Base-by-base conservation (phyloP, 2,113 vertebrate species). In the Procavia capensis region DNA sequence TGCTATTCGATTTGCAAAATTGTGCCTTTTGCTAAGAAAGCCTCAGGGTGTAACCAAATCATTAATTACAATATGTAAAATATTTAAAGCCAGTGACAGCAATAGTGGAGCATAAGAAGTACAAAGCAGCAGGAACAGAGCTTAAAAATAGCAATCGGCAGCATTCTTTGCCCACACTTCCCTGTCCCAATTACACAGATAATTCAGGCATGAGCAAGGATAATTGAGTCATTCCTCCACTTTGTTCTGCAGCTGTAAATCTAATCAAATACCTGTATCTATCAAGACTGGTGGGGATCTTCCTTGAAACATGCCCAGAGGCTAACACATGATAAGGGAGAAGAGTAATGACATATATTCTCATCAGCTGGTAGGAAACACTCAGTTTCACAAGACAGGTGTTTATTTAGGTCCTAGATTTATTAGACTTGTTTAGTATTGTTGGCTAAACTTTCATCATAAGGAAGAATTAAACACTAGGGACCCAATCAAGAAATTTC, bases 31-130 rank as follows among this genome's bases (percentile, higher is more conserved):
- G 83, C 84, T 90, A 70, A 97, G 86, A 91, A 91, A 95, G 89
- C 88, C 86, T 97, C 43, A 17, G 87, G 96, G 68, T 94, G 68
- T 66, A 97, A 90, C 91, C 83, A 95, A 95, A 93, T 95, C 86
- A 95, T 97, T 97, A 97, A 98, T 96, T 97, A 96, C 78, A 36
- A 92, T 96, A 88, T 89, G 76, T 97, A 96, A 97, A 96, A 97
- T 97, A 96, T 96, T 97, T 97, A 95, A 97, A 95, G 50, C 86
- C 57, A 74, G 43, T 87, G 93, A 94, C 84, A 94, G 75, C n/a
- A 4, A 20, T 59, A 66, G 66, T 34, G 90, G 96, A 97, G 94
- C 87, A 64, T 74, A 90, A 89, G 83, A 90, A 83, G 89, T 91
- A 94, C 43, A 96, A 59, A 31, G 0, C 95, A 96, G 89, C 95